Base-by-base conservation (phyloP, 2,797 vertebrate species). In the Oreonectes daqikongensis region DNA sequence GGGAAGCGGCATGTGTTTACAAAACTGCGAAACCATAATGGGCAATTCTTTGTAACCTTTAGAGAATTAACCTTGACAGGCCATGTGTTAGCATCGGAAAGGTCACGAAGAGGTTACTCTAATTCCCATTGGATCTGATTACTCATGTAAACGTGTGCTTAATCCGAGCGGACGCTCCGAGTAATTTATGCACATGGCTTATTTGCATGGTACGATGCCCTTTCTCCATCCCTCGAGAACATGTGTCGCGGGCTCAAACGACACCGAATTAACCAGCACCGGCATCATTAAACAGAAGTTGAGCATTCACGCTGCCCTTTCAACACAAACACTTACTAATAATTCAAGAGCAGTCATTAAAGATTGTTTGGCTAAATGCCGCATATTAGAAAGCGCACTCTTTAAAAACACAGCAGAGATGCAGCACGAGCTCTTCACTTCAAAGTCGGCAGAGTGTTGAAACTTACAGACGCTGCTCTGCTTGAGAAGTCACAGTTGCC, bases 51-150 rank as follows among this genome's bases (percentile, higher is more conserved):
- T 5, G 20, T 61, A 77, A 61, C 55, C 66, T 77, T 69, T 69
- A 50, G n/a, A 38, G 17, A 50, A 26, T 48, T 69, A 69, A 69
- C 24, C 42, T 60, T 61, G 28, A 77, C 60, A 63, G 55, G 66
- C 20, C 2, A 2, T 48, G 61, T 32, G 0, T 55, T n/a, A 10
- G 17, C 61, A 20, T 11, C 48, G 14, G 42, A 77, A 77, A 69
- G 55, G 75, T 69, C 66, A 69, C 20, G 28, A 22, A 69, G 67
- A 50, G 14, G 42, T 38, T 61, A n/a, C 20, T 55, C 12, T 67
- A 26, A 18, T 6, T 60, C 38, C 24, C 18, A 2, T 71, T 30
- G 18, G 50, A 75, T 67, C 48, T 59, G 38, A 67, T 35, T 65
- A 35, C 20, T 68, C 42, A 2, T 42, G 20, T 12, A 53, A 28